These are phyloP conservation scores for Thera britannica DNA, from an alignment of 2,888 invertebrate species.

Conservation along the genomic window DNA sequence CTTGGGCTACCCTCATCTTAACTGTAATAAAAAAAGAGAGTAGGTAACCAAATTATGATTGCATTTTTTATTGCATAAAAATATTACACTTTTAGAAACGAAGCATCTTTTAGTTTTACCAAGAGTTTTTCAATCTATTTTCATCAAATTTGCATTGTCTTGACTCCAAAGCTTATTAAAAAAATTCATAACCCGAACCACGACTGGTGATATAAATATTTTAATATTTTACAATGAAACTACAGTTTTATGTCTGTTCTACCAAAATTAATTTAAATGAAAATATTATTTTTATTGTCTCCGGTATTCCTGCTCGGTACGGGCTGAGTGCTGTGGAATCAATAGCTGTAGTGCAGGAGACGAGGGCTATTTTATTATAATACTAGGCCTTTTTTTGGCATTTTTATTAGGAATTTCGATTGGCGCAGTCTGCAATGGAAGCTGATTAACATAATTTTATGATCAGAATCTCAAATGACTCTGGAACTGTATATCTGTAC, in stretches of 20 bases:
- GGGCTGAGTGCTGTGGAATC: conserved; percentile 13
- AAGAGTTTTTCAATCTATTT: not conserved
- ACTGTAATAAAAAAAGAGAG: too few species aligned
- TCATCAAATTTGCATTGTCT: not conserved
- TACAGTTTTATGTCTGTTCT: conserved; percentile 11
- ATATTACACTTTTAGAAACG: too few species aligned
- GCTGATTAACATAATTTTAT: not conserved
- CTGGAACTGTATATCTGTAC: too few species aligned
- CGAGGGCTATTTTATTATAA: not conserved
- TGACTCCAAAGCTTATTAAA: conserved; percentile 3
- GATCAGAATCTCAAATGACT: too few species aligned
- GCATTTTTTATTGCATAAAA: too few species aligned
- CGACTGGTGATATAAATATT: conserved; percentile 14
- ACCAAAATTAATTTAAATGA: conserved; percentile 12
- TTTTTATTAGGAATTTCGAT: not conserved
- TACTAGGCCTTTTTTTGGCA: not conserved
- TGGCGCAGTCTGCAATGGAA: too few species aligned
- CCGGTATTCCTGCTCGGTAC: conserved; percentile 2
- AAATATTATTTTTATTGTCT: conserved; percentile 24
- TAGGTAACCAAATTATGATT: too few species aligned
- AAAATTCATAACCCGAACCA: conserved; percentile 10
- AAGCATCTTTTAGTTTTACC: not conserved
- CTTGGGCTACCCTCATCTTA: too few species aligned
- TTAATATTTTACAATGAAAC: conserved; percentile 30
- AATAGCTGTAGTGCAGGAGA: conserved; percentile 13